Conservation (phyloP, 2,113 vertebrate species). For the Alaudala cheleensis region DNA sequence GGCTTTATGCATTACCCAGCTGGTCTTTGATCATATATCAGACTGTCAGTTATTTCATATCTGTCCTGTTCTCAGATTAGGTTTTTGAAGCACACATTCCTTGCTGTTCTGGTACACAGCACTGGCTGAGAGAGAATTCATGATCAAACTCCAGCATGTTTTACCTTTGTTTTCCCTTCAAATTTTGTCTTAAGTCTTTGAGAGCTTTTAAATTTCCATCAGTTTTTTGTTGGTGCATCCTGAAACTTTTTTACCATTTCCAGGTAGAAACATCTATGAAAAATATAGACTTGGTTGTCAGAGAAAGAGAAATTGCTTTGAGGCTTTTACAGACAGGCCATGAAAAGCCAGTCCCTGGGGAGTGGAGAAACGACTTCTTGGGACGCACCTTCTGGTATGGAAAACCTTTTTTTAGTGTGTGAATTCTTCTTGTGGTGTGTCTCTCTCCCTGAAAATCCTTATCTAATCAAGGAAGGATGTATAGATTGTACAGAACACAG, state of each 20-base stretch:
- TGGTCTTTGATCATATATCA: not conserved
- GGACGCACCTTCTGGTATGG: constrained; percentile 87
- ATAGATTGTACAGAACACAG: rapidly evolving
- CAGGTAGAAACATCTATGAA: constrained; percentile 88
- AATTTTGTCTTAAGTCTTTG: not conserved
- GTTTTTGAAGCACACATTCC: not conserved
- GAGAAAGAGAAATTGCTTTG: constrained; percentile 86
- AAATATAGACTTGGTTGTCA: constrained; percentile 85
- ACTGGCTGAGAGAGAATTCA: not conserved
- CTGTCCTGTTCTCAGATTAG: not conserved
- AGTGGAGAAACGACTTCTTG: constrained; percentile 87
- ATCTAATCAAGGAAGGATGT: not conserved
- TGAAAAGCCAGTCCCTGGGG: constrained; percentile 85
- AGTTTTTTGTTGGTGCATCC: not conserved
- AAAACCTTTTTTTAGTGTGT: rapidly evolving
- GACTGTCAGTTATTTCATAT: not conserved
- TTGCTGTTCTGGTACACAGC: not conserved
- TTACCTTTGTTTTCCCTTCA: not conserved
- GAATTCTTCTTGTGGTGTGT: not conserved
- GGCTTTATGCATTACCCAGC: not conserved
- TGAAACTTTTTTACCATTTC: not conserved
- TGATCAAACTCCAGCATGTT: not conserved
- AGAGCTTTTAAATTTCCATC: not conserved
- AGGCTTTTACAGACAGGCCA: constrained; percentile 93
- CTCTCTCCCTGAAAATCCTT: not conserved